Conservation (phyloP, 1,140 invertebrate species). For the Cydia strobilella region DNA sequence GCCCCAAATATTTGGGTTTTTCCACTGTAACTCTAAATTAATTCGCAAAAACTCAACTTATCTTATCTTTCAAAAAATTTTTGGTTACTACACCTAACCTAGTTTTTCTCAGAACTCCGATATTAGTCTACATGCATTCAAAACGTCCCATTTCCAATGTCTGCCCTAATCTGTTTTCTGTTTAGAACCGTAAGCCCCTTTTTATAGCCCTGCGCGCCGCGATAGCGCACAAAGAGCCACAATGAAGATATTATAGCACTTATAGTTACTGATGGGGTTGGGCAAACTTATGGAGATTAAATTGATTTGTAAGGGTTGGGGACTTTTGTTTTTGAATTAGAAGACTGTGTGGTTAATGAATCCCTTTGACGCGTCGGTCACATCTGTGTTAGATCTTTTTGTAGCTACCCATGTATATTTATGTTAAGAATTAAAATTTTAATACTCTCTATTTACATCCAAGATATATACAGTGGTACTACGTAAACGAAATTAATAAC, state of each 20-base stretch:
- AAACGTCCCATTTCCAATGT: not conserved
- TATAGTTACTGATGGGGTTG: conserved; percentile 55
- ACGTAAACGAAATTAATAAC: no score
- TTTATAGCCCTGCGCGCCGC: conserved; percentile 76
- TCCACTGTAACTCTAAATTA: no score
- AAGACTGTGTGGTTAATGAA: not conserved
- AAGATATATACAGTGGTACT: no score
- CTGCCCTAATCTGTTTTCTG: conserved; percentile 34
- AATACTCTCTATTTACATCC: no score
- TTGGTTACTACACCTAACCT: no score
- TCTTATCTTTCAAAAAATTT: no score
- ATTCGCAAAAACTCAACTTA: no score
- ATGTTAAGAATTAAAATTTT: no score
- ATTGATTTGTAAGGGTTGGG: conserved; percentile 61
- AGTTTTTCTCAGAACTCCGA: not conserved
- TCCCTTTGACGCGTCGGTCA: not conserved
- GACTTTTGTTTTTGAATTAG: conserved; percentile 35
- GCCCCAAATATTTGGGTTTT: no score
- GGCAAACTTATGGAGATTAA: conserved; percentile 53
- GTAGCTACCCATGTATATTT: no score
- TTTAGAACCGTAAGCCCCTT: conserved; percentile 76
- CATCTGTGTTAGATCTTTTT: not conserved
- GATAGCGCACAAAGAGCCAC: conserved; percentile 68
- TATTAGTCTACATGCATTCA: not conserved
- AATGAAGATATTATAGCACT: conserved; percentile 74